Conservation (phyloP, 2,797 vertebrate genomes). For the Philypnodon macrostomus region DNA sequence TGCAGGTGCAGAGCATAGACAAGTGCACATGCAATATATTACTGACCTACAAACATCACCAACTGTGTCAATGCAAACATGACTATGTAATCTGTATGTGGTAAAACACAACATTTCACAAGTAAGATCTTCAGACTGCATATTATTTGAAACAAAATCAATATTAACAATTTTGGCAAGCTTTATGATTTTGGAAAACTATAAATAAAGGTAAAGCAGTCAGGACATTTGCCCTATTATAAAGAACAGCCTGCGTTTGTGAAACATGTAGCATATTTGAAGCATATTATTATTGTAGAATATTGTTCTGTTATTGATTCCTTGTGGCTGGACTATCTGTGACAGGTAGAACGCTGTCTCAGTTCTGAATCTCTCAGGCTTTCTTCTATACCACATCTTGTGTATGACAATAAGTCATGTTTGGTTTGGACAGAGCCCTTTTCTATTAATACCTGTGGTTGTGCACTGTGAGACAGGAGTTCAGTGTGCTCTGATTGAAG, state of each 20-base stretch:
- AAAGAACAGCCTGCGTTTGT: no score
- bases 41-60: conserved; percentile 62
- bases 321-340: no score
- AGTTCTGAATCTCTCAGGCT: no score
- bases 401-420: conserved; percentile 1
- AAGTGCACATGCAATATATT: conserved; percentile 68
- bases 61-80: conserved; percentile 58
- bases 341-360: no score
- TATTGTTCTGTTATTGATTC: no score
- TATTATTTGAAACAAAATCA: no score
- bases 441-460: conserved; percentile 53
- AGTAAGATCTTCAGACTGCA: no score
- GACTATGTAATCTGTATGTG: conserved; percentile 63
- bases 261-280: no score
- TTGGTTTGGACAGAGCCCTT: conserved; percentile 6
- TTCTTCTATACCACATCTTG: neutral
- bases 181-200: no score
- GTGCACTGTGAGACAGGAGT: conserved; percentile 30
- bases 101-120: neutral
- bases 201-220: no score
- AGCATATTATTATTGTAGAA: no score
- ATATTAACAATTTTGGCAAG: neutral
- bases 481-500: conserved; percentile 57
- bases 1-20: conserved; percentile 69
- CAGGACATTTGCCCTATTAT: no score